Base-by-base conservation (phyloP, 2,888 invertebrate genomes). In the Tanypteryx hageni region DNA sequence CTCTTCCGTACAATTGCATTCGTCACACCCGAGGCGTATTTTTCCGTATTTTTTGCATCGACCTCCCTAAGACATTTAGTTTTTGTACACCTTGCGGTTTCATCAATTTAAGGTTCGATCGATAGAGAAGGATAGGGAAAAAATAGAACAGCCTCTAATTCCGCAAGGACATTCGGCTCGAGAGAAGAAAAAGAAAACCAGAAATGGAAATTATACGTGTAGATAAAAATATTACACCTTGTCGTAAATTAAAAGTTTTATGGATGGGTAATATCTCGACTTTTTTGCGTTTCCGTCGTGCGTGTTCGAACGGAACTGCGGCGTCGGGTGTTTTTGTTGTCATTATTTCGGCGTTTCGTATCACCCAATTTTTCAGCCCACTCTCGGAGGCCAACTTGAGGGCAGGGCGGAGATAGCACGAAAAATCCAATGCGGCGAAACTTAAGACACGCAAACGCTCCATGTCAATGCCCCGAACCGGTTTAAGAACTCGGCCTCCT, bases 401-500 rank as follows among this genome's bases (percentile, higher is more conserved):
- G 76, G 22, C 76, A 76, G 22, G 13, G 22, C 22, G 27, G 76
- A 76, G 76, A 76, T 76, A 76, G 27, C 22, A 68, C 18, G 18
- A 22, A 27, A 27, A 76, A 76, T 76, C 76, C 76, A 27, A 22
- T 22, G 27, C 22, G 76, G 76, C 76, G 76, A 76, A 76, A 76
- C 89, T 61, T 68, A 89, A 44, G 31, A 44, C 89, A 89, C 89
- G 89, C 89, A 27, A 64, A 89, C 64, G 59, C 64, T 68, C 58
- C 18, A 44, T 89, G 64, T 68, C 89, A 68, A 44, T n/a, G 44
- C 44, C 64, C 56, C 27, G 44, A 89, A 89, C 89, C 89, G 89
- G 89, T 89, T 89, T 68, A 8, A 13, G 44, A 89, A 44, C 68
- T 89, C 83, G 83, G 83, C n/a, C 64, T 89, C 14, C 31, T 61